phyloP scores from a whole-genome alignment of 2,888 invertebrate genomes.

The Dicyrtomina minuta region DNA sequence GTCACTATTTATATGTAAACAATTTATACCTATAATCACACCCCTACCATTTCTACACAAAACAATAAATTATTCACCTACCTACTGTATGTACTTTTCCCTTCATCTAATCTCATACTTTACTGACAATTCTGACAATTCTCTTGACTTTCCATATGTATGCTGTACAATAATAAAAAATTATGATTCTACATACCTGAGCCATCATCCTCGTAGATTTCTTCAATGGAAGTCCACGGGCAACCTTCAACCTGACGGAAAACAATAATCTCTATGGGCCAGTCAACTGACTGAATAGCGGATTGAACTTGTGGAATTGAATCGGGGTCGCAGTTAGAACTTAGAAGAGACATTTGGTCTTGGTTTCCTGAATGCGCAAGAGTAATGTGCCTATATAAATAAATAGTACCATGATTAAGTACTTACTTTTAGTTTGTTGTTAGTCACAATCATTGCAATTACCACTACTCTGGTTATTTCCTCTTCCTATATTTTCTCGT shows the following conservation, averaged over 20 bases:
- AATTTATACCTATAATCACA: too few relatives aligned
- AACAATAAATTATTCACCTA: too few relatives aligned
- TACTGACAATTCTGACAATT: too few relatives aligned
- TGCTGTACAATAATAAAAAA: neutral
- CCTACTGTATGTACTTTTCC: too few relatives aligned
- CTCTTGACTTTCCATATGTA: neutral
- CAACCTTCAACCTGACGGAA: slow-evolving; percentile 39
- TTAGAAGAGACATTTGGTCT: slow-evolving; percentile 48
- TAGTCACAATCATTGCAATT: too few relatives aligned
- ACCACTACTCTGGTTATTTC: too few relatives aligned
- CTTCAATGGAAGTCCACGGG: slow-evolving; percentile 35
- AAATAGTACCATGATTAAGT: neutral
- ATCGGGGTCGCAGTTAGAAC: slow-evolving; percentile 45
- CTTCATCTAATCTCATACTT: too few relatives aligned
- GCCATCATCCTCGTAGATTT: slow-evolving; percentile 45
- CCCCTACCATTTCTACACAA: too few relatives aligned
- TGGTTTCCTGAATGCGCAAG: slow-evolving; percentile 44
- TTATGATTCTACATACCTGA: slow-evolving; percentile 38
- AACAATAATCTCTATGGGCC: slow-evolving; percentile 45
- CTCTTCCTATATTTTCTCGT: too few relatives aligned
- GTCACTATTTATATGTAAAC: too few relatives aligned
- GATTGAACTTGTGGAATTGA: slow-evolving; percentile 40
- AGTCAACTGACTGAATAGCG: slow-evolving; percentile 37
- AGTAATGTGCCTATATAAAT: slow-evolving; percentile 42
- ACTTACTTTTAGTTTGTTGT: neutral